These are phyloP conservation scores for Phainopepla nitens DNA, from an alignment of 2,113 vertebrate genomes.

Conservation along the genomic window DNA sequence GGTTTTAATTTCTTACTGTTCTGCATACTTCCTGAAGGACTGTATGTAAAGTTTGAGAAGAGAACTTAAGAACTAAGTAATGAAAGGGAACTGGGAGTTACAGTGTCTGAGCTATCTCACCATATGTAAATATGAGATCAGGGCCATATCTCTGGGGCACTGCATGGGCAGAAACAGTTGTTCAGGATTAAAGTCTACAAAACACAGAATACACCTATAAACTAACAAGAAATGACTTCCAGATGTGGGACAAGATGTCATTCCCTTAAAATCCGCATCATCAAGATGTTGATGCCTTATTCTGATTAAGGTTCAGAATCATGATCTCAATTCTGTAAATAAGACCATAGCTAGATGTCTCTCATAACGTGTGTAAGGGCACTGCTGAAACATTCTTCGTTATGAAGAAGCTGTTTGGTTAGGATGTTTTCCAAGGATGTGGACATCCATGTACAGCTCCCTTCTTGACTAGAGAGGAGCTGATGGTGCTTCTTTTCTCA, in stretches of 20 bases:
- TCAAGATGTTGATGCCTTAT: neutral
- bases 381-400: neutral
- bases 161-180: neutral
- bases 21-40: neutral
- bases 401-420: neutral
- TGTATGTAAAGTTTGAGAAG: neutral
- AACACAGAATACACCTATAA: neutral
- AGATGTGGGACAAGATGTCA: neutral
- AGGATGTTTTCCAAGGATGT: neutral
- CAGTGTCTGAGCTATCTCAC: neutral
- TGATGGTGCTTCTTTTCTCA: neutral
- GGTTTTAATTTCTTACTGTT: neutral
- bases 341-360: neutral
- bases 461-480: neutral
- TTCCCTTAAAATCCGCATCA: neutral
- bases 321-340: neutral
- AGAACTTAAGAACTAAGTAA: neutral
- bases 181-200: neutral
- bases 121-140: neutral
- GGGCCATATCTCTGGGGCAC: neutral
- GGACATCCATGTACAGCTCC: neutral
- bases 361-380: accelerated
- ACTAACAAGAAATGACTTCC: neutral
- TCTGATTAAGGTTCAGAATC: neutral
- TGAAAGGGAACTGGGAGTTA: neutral